Evolutionary conservation across 2,888 invertebrate genomes (phyloP).

Genomic region (Melanostoma mellinum): DNA sequence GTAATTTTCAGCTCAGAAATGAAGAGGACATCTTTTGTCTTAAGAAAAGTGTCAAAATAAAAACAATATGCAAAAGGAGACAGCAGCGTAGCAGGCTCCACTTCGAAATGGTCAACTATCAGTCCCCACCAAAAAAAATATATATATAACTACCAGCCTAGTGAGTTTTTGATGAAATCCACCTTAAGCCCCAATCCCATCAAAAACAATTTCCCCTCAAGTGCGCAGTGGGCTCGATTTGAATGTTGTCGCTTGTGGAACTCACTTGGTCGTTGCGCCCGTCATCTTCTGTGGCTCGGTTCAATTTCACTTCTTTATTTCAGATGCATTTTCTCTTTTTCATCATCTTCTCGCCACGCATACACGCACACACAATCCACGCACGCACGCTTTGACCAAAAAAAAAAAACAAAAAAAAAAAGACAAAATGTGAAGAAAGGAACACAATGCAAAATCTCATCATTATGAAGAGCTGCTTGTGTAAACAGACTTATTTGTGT

Average conservation of each 20-base stretch:
- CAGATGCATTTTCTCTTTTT: constrained; percentile 72
- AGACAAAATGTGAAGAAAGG: constrained; percentile 24
- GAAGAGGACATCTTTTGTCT: too few relatives aligned
- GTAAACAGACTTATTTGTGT: constrained; percentile 47
- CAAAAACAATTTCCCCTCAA: constrained; percentile 59
- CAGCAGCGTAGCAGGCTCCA: too few relatives aligned
- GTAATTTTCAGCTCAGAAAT: too few relatives aligned
- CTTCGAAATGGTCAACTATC: too few relatives aligned
- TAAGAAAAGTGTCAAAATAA: neutral
- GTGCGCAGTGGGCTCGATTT: constrained; percentile 47
- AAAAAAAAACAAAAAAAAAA: neutral
- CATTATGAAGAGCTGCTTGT: constrained; percentile 17
- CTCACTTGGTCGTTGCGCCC: constrained; percentile 29
- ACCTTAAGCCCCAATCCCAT: constrained; percentile 31
- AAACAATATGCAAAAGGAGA: too few relatives aligned
- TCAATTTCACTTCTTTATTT: constrained; percentile 71
- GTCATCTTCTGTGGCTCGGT: constrained; percentile 37
- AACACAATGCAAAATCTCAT: constrained; percentile 25
- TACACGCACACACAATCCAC: constrained; percentile 20
- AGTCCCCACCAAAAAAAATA: too few relatives aligned
- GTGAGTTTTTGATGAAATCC: constrained; percentile 10
- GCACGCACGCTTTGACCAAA: neutral
- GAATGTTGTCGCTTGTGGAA: constrained; percentile 47
- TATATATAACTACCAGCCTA: too few relatives aligned
- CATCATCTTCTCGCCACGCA: constrained; percentile 45